Evolutionary conservation across 2,888 invertebrate species (phyloP).

Genomic region (Drosophila buzzatii): DNA sequence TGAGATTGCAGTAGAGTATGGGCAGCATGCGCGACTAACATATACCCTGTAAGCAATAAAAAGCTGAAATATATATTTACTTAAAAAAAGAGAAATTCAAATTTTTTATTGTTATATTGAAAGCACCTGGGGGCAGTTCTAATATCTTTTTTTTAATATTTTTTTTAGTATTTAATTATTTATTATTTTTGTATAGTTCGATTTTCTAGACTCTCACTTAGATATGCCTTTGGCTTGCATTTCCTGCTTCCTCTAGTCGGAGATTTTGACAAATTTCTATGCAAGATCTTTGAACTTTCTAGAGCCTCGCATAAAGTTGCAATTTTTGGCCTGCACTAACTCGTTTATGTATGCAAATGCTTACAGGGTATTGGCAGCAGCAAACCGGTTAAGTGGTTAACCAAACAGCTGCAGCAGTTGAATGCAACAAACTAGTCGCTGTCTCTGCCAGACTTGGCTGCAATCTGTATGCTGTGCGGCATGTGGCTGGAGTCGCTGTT

Average conservation of each 20-base stretch:
- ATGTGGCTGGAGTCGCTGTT: slow-evolving; percentile 47
- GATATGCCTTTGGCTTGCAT: too few relatives aligned
- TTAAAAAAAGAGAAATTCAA: too few relatives aligned
- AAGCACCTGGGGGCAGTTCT: too few relatives aligned
- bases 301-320: neutral
- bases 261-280: too few relatives aligned
- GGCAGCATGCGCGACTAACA: neutral
- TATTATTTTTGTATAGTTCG: too few relatives aligned
- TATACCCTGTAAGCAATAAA: slow-evolving; percentile 8
- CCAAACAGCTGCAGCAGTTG: slow-evolving; percentile 56
- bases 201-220: too few relatives aligned
- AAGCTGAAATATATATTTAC: too few relatives aligned
- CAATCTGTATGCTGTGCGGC: slow-evolving; percentile 40
- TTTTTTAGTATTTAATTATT: too few relatives aligned
- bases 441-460: slow-evolving; percentile 49
- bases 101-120: too few relatives aligned
- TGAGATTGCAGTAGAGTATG: neutral
- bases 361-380: slow-evolving; percentile 19
- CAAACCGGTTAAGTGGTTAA: slow-evolving; percentile 50
- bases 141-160: too few relatives aligned
- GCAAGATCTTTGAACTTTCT: neutral
- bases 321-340: neutral
- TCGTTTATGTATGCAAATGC: too few relatives aligned
- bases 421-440: slow-evolving; percentile 38
- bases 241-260: too few relatives aligned